Conservation (phyloP, 2,888 invertebrate species). For the Tridacna gigas region DNA sequence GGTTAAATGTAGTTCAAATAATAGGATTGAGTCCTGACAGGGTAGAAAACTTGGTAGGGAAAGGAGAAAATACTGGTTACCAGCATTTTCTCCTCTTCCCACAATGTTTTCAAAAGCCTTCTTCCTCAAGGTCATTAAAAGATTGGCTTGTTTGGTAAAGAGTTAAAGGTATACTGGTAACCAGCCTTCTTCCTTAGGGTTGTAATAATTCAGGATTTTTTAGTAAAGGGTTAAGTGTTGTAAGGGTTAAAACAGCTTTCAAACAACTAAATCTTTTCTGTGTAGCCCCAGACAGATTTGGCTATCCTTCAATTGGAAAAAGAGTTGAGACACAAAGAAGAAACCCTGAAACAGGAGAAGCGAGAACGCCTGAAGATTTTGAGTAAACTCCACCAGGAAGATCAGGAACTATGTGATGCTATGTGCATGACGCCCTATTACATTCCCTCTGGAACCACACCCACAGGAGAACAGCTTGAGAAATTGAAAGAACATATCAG, state of each 20-base stretch:
- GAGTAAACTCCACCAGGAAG: constrained; percentile 75
- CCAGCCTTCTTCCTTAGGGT: not conserved
- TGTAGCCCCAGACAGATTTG: constrained; percentile 67
- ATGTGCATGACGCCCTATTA: constrained; percentile 82
- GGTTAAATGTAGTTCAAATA: too few species aligned
- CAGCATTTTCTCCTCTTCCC: not conserved
- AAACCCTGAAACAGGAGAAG: constrained; percentile 79
- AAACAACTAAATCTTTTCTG: not conserved
- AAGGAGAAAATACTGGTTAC: not conserved
- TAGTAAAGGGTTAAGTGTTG: too few species aligned
- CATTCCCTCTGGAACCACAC: constrained; percentile 80
- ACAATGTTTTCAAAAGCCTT: not conserved
- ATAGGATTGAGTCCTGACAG: too few species aligned
- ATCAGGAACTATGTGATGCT: constrained; percentile 81
- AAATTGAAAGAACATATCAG: constrained; percentile 81
- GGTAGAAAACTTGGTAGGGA: not conserved
- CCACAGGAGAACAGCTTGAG: constrained; percentile 78
- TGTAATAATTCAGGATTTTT: too few species aligned
- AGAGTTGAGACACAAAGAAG: constrained; percentile 74
- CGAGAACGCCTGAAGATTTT: constrained; percentile 79
- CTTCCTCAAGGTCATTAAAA: too few species aligned
- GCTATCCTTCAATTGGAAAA: constrained; percentile 80
- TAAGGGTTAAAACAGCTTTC: too few species aligned
- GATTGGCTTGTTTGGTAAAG: too few species aligned
- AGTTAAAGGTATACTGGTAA: not conserved